Conservation (phyloP, 2,797 vertebrate genomes). For the Pteronotus mesoamericanus region DNA sequence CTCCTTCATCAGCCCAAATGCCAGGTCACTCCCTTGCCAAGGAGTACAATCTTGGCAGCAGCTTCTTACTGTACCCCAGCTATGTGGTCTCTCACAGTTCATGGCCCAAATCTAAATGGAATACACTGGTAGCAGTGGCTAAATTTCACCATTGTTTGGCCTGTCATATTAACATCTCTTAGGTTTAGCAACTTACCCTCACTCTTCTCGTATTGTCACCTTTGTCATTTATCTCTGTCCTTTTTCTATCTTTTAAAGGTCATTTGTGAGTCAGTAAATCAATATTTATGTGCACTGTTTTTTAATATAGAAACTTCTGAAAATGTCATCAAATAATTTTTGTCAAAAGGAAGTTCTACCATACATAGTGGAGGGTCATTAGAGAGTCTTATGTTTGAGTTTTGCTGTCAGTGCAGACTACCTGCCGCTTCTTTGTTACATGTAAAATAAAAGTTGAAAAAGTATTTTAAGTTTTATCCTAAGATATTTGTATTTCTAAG, state of each 20-base stretch:
- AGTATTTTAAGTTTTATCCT: neutral
- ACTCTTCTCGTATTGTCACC: neutral
- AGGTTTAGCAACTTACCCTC: neutral
- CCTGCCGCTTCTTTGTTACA: neutral
- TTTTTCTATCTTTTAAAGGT: constrained; percentile 9
- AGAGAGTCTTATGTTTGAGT: neutral
- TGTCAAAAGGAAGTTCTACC: neutral
- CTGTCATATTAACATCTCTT: neutral
- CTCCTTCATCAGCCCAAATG: neutral
- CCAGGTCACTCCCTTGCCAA: neutral
- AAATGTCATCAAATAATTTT: constrained; percentile 17
- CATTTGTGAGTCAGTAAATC: constrained; percentile 43
- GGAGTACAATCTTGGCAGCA: neutral
- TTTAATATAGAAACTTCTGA: constrained; percentile 19
- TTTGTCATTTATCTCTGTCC: neutral
- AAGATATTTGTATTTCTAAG: neutral
- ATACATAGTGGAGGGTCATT: neutral
- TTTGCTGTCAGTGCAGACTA: neutral
- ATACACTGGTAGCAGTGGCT: neutral
- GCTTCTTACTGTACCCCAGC: neutral
- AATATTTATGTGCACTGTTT: neutral
- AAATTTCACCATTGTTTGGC: neutral
- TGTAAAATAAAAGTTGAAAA: neutral
- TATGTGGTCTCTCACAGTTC: neutral
- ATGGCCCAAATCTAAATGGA: neutral